A percentile compares a stretch with the other conserved stretches of the same genome.
These are phyloP conservation scores for Coranthus polyacanthus DNA, from an alignment of 2,797 vertebrate genomes.

Conservation along the genomic window DNA sequence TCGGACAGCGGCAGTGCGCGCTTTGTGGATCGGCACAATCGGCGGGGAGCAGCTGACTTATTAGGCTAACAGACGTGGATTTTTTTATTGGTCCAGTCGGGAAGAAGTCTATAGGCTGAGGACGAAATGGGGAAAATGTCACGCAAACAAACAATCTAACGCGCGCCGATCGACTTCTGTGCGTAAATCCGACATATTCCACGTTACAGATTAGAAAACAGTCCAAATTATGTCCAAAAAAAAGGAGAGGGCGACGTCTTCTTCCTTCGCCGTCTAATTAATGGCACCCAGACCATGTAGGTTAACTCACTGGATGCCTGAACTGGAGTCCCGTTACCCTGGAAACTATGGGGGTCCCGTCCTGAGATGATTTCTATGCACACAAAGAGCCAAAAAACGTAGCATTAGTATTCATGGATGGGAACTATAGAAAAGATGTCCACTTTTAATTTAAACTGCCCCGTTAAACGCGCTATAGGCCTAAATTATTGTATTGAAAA, in stretches of 20 bases:
- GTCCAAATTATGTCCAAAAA: background rate
- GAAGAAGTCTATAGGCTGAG: background rate
- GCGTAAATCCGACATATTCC: conserved; percentile 6
- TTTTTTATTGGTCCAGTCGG: conserved; percentile 5
- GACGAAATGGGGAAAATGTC: background rate
- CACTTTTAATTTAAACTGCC: background rate
- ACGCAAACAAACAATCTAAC: background rate
- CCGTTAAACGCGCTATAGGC: too few species aligned
- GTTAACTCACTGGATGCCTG: conserved; percentile 72
- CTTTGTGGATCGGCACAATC: conserved; percentile 21
- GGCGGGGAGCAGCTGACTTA: conserved; percentile 8
- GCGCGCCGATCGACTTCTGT: too few species aligned
- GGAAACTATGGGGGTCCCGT: conserved; percentile 71
- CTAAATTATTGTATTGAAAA: background rate
- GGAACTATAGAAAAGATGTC: conserved; percentile 20
- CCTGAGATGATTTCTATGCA: conserved; percentile 47
- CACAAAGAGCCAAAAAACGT: conserved; percentile 53
- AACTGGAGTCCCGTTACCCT: conserved; percentile 67
- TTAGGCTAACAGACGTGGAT: conserved; percentile 27
- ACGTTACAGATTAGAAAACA: background rate
- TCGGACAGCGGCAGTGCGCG: conserved; percentile 24
- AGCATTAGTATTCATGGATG: conserved; percentile 65
- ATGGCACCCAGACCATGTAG: conserved; percentile 45
- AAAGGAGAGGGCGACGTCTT: background rate
- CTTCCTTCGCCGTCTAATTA: conserved; percentile 39